Percentiles rank a stretch among this genome's conserved stretches.
These are phyloP conservation scores for Neoarius graeffei DNA, from an alignment of 2,113 vertebrate species.

Conservation along the genomic window DNA sequence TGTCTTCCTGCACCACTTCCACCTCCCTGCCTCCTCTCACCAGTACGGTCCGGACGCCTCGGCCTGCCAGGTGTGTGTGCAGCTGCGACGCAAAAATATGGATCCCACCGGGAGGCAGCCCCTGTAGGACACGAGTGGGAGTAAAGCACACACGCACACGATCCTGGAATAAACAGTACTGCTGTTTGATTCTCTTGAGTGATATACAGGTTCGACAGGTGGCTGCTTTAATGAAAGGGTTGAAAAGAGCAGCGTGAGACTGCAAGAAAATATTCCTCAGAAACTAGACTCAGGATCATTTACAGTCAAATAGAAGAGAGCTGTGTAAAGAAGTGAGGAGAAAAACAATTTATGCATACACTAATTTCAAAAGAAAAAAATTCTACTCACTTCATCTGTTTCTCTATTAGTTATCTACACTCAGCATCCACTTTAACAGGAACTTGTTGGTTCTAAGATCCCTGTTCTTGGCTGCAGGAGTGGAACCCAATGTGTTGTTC, in stretches of 20 bases:
- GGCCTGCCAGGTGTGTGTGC: slow-evolving; percentile 90
- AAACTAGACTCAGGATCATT: not conserved
- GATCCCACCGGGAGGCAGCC: slow-evolving; percentile 81
- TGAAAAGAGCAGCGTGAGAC: not conserved
- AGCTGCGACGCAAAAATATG: slow-evolving; percentile 93
- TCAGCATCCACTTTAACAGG: no score
- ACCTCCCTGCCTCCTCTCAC: slow-evolving; percentile 74
- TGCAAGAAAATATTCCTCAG: not conserved
- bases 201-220: not conserved
- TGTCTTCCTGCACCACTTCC: slow-evolving; percentile 83
- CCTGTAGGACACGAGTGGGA: slow-evolving; percentile 65
- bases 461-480: no score
- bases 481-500: no score
- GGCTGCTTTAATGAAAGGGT: not conserved
- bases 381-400: no score
- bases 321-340: no score
- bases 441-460: no score
- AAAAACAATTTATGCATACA: no score
- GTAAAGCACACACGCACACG: not conserved
- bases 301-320: not conserved
- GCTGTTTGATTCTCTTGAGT: not conserved
- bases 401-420: no score
- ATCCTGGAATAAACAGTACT: not conserved
- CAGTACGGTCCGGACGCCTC: slow-evolving; percentile 81
- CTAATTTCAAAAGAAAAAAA: no score